Evolutionary conservation across 2,888 invertebrate genomes (phyloP).

Genomic region (Tanypteryx hageni): DNA sequence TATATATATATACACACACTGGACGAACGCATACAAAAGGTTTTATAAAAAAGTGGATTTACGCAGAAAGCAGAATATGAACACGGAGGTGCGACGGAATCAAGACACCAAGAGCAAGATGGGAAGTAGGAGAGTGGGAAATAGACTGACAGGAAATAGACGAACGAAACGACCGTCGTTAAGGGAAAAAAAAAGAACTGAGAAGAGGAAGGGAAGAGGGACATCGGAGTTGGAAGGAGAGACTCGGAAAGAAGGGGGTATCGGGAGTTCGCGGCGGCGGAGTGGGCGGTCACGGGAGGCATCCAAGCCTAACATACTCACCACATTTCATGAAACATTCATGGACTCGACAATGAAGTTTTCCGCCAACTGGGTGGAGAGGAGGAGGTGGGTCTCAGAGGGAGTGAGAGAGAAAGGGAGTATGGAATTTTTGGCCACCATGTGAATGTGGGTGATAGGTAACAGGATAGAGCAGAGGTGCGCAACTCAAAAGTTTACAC

Average conservation of each 20-base stretch:
- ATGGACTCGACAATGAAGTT: conserved; percentile 7
- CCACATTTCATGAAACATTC: conserved; percentile 30
- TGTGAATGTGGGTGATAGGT: background rate
- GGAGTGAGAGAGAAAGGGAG: background rate
- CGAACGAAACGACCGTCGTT: background rate
- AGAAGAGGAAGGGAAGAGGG: background rate
- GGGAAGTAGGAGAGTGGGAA: background rate
- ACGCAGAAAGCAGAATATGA: too few relatives aligned
- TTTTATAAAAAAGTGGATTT: too few relatives aligned
- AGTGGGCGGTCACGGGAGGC: background rate
- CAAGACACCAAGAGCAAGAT: background rate
- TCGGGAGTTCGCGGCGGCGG: background rate
- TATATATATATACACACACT: too few relatives aligned
- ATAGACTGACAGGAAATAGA: background rate
- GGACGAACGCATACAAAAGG: too few relatives aligned
- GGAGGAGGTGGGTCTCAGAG: background rate
- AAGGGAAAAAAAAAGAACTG: background rate
- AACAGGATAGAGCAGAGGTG: too few relatives aligned
- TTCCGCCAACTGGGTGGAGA: conserved; percentile 3
- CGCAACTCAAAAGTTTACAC: too few relatives aligned
- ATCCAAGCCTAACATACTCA: conserved; percentile 7
- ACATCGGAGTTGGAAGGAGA: too few relatives aligned
- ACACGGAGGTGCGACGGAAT: too few relatives aligned
- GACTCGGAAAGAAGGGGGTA: background rate
- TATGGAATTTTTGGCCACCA: background rate